phyloP scores from a whole-genome alignment of 2,113 vertebrate species.

The Rhodinocichla rosea region DNA sequence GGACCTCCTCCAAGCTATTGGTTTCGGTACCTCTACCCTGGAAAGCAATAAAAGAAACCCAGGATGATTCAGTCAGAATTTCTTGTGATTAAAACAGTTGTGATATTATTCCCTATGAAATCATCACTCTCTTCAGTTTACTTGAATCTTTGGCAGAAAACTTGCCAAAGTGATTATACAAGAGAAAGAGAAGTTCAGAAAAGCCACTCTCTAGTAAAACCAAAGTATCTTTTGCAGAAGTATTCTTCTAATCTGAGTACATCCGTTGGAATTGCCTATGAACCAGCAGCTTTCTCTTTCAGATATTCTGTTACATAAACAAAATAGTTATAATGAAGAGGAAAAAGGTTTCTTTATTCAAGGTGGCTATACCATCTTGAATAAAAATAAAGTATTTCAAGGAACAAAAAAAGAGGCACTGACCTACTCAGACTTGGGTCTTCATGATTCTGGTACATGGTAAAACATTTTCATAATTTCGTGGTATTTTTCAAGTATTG shows the following conservation, averaged over 20 bases:
- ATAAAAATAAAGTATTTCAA: neutral
- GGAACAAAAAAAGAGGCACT: neutral
- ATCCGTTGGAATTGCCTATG: neutral
- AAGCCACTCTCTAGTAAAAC: neutral
- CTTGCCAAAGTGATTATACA: neutral
- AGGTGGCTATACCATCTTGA: neutral
- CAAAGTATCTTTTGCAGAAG: neutral
- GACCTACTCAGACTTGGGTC: neutral
- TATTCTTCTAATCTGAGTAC: neutral
- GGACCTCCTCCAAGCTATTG: neutral
- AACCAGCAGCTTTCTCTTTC: neutral
- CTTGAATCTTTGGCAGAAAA: neutral
- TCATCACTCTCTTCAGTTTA: neutral
- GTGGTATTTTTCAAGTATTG: neutral
- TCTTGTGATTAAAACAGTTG: neutral
- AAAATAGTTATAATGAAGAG: neutral
- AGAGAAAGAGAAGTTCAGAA: neutral
- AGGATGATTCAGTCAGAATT: neutral
- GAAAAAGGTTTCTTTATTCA: neutral
- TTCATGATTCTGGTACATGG: neutral
- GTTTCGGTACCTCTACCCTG: neutral
- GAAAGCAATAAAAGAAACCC: neutral
- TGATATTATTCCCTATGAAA: neutral
- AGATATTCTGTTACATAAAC: neutral
- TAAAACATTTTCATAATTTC: neutral